Percentiles rank a stretch among this genome's conserved stretches.
Evolutionary conservation across 2,797 vertebrate genomes (phyloP).

Genomic region (Crenichthys baileyi): DNA sequence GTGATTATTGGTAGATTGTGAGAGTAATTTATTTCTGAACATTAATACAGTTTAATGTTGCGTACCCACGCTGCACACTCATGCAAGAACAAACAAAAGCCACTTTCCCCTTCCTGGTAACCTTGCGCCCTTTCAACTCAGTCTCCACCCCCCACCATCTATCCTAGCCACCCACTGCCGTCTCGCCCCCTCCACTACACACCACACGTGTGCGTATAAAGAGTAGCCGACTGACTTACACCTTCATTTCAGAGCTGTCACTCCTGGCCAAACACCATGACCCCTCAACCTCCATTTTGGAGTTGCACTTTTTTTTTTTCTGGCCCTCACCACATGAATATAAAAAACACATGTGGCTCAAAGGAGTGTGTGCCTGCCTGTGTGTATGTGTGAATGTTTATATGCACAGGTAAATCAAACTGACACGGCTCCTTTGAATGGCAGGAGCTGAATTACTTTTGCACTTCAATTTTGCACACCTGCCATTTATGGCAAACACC

Average conservation of each 20-base stretch:
- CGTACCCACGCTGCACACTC: neutral
- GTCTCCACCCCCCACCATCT: slow-evolving; percentile 29
- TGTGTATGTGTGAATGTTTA: slow-evolving; percentile 57
- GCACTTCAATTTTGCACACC: slow-evolving; percentile 76
- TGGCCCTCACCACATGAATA: slow-evolving; percentile 72
- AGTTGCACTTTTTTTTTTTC: slow-evolving; percentile 54
- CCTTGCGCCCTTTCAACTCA: slow-evolving; percentile 61
- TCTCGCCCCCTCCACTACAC: slow-evolving; percentile 11
- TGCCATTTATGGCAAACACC: slow-evolving; percentile 69
- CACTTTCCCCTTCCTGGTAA: slow-evolving; percentile 53
- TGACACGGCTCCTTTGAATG: slow-evolving; percentile 74
- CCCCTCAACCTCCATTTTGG: slow-evolving; percentile 76
- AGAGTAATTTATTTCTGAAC: neutral
- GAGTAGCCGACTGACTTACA: slow-evolving; percentile 80
- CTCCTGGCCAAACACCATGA: slow-evolving; percentile 81
- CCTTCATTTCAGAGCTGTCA: slow-evolving; percentile 85
- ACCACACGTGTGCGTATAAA: slow-evolving; percentile 38
- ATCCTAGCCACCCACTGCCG: slow-evolving; percentile 39
- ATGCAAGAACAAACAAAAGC: slow-evolving; percentile 16
- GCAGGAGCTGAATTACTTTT: slow-evolving; percentile 75
- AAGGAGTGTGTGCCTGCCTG: slow-evolving; percentile 39
- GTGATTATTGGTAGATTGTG: neutral
- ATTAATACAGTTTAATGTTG: neutral
- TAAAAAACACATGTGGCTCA: slow-evolving; percentile 79
- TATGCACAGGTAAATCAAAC: slow-evolving; percentile 76